Evolutionary conservation across 2,113 vertebrate genomes (phyloP), one percentile per base, ranked within the genome.

Genomic region (Rutilus rutilus): DNA sequence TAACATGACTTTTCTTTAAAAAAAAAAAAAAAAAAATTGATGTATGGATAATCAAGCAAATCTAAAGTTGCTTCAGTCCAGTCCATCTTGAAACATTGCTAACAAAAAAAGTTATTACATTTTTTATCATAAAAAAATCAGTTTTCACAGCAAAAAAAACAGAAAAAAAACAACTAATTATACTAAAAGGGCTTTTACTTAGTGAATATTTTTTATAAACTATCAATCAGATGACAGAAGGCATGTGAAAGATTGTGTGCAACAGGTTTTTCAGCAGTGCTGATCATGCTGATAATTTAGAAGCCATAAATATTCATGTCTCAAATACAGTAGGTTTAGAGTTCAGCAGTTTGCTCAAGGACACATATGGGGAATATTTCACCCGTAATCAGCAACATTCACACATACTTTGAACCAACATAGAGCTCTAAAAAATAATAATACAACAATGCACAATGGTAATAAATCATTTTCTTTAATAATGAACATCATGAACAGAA

Each of bases 381-480:
- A 30, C 62, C 25, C 4, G 15, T 36, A 33, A 36, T 69, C 6
- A 10, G 7, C 17, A 36, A 69, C 3, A 15, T 52, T 52, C 14
- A 52, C 4, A 6, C 4, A 19, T 9, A 36, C 65, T 75, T 17
- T 17, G 0, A 47, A 52, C 45, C 45, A 50, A 76, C 12, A 25
- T 2, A 54, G 15, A n/a, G 5, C 14, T 78, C 52, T 15, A 33
- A 8, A 7, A 54, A 80, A 79, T 33, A 11, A 54, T 7, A 57
- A 57, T 23, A 23, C 42, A 64, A 33, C 25, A 47, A 36, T 1
- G 4, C 36, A 19, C 15, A 39, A 81, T 36, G 30, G 4, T 60
- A 82, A 85, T 82, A 89, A 52, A 74, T 54, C 62, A 86, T 50
- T 45, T 62, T 60, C 17, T 87, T 89, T 89, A 89, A 80, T 89